Conservation (phyloP, 2,888 invertebrate species). For the Neoitamus cyanurus region DNA sequence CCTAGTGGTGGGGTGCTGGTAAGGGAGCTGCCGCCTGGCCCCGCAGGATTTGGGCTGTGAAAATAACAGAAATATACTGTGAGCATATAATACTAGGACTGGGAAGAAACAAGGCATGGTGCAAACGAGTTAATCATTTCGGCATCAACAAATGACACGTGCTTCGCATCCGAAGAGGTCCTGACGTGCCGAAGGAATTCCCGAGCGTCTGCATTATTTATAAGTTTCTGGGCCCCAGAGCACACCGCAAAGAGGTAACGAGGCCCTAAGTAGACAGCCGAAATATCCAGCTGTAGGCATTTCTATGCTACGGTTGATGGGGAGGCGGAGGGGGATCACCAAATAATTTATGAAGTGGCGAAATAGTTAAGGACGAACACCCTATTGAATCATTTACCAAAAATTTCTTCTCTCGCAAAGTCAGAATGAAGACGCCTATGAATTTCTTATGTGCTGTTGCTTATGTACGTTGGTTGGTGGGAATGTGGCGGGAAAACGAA, state of each 20-base stretch:
- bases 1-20: not conserved
- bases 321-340: not conserved
- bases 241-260: constrained; percentile 24
- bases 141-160: constrained; percentile 51
- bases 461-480: not conserved
- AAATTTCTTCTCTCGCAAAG: not conserved
- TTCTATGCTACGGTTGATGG: not conserved
- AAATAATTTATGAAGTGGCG: constrained; percentile 41
- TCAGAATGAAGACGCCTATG: constrained; percentile 28
- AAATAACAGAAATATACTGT: constrained; percentile 10
- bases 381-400: constrained; percentile 23
- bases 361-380: not conserved
- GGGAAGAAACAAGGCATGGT: constrained; percentile 21
- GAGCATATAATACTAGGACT: not conserved
- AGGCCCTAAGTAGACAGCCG: constrained; percentile 24
- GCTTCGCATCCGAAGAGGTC: constrained; percentile 31
- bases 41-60: not conserved
- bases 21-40: not conserved
- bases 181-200: constrained; percentile 38
- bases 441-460: not conserved
- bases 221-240: constrained; percentile 22
- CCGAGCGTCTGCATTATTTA: constrained; percentile 45
- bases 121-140: constrained; percentile 50
- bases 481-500: not conserved
- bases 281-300: not conserved